A percentile compares a stretch with the other conserved stretches of the same genome.
These are phyloP conservation scores for Tupaia chinensis DNA, from an alignment of 2,113 vertebrate genomes.

Conservation along the genomic window DNA sequence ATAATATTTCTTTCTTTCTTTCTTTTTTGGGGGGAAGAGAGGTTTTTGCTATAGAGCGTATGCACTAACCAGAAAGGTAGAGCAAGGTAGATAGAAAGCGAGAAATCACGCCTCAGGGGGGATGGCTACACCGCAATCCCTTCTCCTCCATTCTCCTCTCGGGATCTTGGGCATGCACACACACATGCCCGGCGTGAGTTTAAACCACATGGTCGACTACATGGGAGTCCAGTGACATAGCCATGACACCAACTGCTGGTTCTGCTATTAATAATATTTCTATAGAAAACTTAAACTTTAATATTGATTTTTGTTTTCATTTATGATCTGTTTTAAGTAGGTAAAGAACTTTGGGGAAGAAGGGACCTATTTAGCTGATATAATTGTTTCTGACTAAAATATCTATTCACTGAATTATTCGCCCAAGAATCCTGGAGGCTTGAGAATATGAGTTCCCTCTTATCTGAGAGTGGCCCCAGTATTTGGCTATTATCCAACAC, in stretches of 20 bases:
- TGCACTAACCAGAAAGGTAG: too few species aligned
- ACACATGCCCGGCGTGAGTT: too few species aligned
- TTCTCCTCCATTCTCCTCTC: too few species aligned
- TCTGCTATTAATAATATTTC: constrained; percentile 40
- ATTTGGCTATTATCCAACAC: not conserved
- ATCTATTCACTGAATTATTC: not conserved
- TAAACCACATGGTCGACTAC: too few species aligned
- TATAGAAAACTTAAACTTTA: constrained; percentile 72
- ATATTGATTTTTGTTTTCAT: constrained; percentile 71
- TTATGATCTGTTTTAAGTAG: constrained; percentile 10
- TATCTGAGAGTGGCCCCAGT: not conserved
- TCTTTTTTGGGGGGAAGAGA: too few species aligned
- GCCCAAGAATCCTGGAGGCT: not conserved
- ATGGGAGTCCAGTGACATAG: too few species aligned
- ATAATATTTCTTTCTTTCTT: not conserved
- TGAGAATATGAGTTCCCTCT: not conserved
- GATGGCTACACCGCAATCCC: too few species aligned
- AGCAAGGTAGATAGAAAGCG: too few species aligned
- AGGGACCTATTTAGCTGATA: not conserved
- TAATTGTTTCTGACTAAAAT: constrained; percentile 4
- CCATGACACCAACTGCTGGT: too few species aligned
- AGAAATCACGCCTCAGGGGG: too few species aligned
- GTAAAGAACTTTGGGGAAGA: constrained; percentile 53
- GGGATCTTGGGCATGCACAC: too few species aligned
- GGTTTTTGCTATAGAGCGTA: too few species aligned